phyloP scores from a whole-genome alignment of 2,113 vertebrate genomes.

The Pteronura brasiliensis region DNA sequence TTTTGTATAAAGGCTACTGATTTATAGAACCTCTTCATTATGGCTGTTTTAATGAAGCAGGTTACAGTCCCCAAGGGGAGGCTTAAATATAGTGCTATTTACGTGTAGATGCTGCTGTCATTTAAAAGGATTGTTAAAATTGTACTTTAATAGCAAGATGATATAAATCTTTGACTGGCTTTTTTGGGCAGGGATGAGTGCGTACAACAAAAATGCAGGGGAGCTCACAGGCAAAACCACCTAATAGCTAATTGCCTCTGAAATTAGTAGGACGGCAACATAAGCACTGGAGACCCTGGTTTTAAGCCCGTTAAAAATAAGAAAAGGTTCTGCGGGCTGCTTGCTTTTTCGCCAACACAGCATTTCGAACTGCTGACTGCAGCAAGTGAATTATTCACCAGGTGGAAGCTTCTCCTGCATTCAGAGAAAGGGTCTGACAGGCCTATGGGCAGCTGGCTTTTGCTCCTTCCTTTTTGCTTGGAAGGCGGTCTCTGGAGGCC shows the following conservation, averaged over 20 bases:
- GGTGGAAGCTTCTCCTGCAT: not conserved
- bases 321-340: not conserved
- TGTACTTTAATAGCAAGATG: conserved; percentile 51
- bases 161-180: conserved; percentile 51
- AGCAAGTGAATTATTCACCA: not conserved
- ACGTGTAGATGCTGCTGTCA: conserved; percentile 69
- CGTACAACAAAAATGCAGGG: not conserved
- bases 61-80: conserved; percentile 74
- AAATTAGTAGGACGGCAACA: not conserved
- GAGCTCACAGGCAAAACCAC: not conserved
- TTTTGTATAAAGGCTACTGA: conserved; percentile 77
- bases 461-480: not conserved
- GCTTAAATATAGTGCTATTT: conserved; percentile 61
- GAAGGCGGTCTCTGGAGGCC: not conserved
- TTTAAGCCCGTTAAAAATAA: not conserved
- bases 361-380: not conserved
- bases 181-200: conserved; percentile 26
- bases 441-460: not conserved
- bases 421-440: not conserved
- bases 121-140: conserved; percentile 71
- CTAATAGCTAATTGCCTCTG: not conserved
- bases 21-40: conserved; percentile 74
- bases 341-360: not conserved
- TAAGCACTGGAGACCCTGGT: not conserved
- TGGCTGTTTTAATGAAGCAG: conserved; percentile 74